Conservation (phyloP, 2,113 vertebrate genomes). For the Naja naja region DNA sequence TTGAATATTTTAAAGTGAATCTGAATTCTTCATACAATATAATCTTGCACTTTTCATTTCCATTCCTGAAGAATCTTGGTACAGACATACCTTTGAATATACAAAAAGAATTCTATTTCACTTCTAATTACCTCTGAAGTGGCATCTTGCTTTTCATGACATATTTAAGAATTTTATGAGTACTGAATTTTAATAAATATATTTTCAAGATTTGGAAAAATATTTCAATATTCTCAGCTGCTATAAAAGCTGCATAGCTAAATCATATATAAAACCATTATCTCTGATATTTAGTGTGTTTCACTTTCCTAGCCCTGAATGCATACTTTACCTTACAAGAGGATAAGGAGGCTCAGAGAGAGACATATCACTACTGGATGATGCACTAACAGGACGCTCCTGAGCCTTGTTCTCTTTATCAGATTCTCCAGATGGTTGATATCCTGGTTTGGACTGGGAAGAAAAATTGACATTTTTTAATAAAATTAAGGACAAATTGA, state of each 20-base stretch:
- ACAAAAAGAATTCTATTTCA: neutral
- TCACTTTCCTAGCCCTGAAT: neutral
- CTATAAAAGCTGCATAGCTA: neutral
- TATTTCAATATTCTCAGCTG: neutral
- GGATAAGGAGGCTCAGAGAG: slow-evolving; percentile 79
- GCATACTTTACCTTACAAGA: slow-evolving; percentile 76
- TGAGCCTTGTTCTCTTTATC: slow-evolving; percentile 96
- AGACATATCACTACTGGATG: slow-evolving; percentile 91
- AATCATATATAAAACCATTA: neutral
- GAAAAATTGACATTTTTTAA: slow-evolving; percentile 30
- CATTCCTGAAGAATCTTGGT: neutral
- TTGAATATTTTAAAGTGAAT: neutral
- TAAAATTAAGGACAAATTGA: neutral
- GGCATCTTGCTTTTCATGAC: neutral
- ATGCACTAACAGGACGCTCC: slow-evolving; percentile 85
- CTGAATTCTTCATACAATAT: neutral
- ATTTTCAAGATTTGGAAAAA: neutral
- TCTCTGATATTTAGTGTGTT: neutral
- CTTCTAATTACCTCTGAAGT: neutral
- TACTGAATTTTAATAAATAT: neutral
- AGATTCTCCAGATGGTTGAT: slow-evolving; percentile 96
- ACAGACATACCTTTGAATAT: neutral
- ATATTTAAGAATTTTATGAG: neutral
- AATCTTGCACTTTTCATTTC: neutral
- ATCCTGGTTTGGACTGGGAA: slow-evolving; percentile 76